Percentiles rank a stretch among this genome's conserved stretches.
Conservation (phyloP, 2,888 invertebrate species). For the Cylindroiulus punctatus region DNA sequence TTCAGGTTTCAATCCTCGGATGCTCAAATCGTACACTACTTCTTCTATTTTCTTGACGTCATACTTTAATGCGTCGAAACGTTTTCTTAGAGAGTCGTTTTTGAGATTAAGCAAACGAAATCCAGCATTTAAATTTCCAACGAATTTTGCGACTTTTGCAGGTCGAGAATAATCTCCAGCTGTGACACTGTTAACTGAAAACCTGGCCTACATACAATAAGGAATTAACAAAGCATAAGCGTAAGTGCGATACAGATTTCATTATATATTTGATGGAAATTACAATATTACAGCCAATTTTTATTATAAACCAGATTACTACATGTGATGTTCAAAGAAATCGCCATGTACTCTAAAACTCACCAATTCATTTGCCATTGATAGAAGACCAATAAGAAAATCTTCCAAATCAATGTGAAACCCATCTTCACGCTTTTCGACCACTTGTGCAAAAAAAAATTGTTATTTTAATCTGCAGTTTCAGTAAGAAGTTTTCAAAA, state of each 20-base stretch:
- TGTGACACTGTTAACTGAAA: conserved; percentile 67
- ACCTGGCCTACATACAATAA: conserved; percentile 64
- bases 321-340: no score
- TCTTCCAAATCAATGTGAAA: conserved; percentile 93
- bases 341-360: not conserved
- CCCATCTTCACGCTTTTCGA: conserved; percentile 75
- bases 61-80: conserved; percentile 72
- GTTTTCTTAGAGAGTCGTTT: conserved; percentile 83
- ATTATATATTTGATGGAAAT: no score
- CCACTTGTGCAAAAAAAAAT: conserved; percentile 71
- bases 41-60: conserved; percentile 95
- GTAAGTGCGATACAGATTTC: not conserved
- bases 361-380: conserved; percentile 78
- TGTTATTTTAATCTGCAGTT: conserved; percentile 21
- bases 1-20: conserved; percentile 73
- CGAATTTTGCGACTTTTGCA: conserved; percentile 83
- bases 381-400: conserved; percentile 82
- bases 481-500: conserved; percentile 7
- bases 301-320: no score
- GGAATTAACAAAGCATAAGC: not conserved
- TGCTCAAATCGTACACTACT: conserved; percentile 87
- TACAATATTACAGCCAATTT: no score
- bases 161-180: conserved; percentile 85
- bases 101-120: conserved; percentile 89
- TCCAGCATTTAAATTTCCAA: conserved; percentile 87